Percentiles rank a stretch among this genome's conserved stretches.
Conservation (phyloP, 1,140 invertebrate species). For the Fopius arisanus region DNA sequence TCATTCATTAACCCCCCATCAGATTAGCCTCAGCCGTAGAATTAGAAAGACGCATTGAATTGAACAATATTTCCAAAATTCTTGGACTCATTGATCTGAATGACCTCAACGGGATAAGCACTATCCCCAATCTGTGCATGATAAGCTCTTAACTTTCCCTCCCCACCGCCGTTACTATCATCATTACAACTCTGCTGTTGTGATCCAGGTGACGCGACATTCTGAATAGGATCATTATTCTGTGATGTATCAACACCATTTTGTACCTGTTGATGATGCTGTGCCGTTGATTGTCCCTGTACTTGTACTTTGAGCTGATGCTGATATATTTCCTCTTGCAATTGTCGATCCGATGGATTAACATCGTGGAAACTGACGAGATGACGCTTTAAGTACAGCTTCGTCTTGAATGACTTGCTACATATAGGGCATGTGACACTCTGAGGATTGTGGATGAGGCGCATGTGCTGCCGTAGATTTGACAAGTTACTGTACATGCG, state of each 20-base stretch:
- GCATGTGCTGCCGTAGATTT: slow-evolving; percentile 81
- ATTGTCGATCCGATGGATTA: slow-evolving; percentile 58
- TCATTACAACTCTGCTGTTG: slow-evolving; percentile 7
- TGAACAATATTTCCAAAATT: slow-evolving; percentile 58
- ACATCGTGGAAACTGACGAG: slow-evolving; percentile 69
- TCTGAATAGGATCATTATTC: neutral
- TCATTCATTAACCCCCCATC: slow-evolving; percentile 3
- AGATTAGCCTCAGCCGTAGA: slow-evolving; percentile 22
- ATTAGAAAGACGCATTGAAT: slow-evolving; percentile 62
- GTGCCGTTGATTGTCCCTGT: slow-evolving; percentile 41
- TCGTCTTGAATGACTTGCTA: slow-evolving; percentile 80
- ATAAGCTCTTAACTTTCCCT: slow-evolving; percentile 41
- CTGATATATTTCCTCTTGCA: slow-evolving; percentile 62
- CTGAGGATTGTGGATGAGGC: slow-evolving; percentile 80
- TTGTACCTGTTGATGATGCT: slow-evolving; percentile 25
- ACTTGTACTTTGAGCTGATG: slow-evolving; percentile 51
- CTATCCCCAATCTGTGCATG: slow-evolving; percentile 49
- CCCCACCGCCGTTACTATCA: slow-evolving; percentile 26
- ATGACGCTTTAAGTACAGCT: slow-evolving; percentile 78
- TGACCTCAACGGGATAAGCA: slow-evolving; percentile 51
- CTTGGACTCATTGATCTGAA: slow-evolving; percentile 51
- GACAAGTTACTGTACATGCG: slow-evolving; percentile 82
- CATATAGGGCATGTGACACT: slow-evolving; percentile 77
- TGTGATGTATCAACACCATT: slow-evolving; percentile 9
- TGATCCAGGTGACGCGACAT: slow-evolving; percentile 10